Evolutionary conservation across 2,888 invertebrate species (phyloP), one percentile per base, ranked within the genome.

Genomic region (Pseudococcus longispinus): DNA sequence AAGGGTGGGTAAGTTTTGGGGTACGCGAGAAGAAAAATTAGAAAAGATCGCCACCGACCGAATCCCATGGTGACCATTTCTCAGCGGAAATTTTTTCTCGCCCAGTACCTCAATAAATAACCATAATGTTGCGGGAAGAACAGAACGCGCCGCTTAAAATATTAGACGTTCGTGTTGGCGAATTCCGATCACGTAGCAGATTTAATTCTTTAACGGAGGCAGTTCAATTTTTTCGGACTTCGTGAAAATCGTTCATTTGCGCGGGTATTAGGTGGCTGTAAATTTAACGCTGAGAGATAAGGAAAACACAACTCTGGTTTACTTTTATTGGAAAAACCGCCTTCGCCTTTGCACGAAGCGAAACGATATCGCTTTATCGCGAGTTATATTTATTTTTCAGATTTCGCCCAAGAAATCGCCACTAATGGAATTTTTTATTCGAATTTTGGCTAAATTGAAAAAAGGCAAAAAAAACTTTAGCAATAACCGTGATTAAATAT

Each of bases 171-270:
- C 29, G 29, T 32, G 74, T 23, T 42, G 8, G 85, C 37, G 70
- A 85, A 85, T 85, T 85, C 70, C 85, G 85, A 85, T 85, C 85
- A 85, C 85, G 85, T 85, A 85, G 74, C 70, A 85, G 85, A 85
- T 85, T 85, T 85, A 85, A 85, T 60, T 85, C 85, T 60, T 80
- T 44, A 85, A 42, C 55, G 32, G 84, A 65, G 65, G 85, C 85
- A 65, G 65, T 85, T 65, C 85, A 85, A 85, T 85, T 85, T 84
- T 85, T 85, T 85, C 42, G 85, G 65, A 65, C 42, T 85, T 65
- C 70, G 85, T 85, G 85, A 85, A 70, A 85, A 85, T 85, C 85
- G 85, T 85, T 85, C 85, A 85, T 85, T 85, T 85, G 85, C 70
- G 37, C 70, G 37, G 32, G 85, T 44, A 70, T 85, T 70, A 70